A percentile compares a stretch with the other conserved stretches of the same genome.
Conservation (phyloP, 2,113 vertebrate species). For the Lathamus discolor region DNA sequence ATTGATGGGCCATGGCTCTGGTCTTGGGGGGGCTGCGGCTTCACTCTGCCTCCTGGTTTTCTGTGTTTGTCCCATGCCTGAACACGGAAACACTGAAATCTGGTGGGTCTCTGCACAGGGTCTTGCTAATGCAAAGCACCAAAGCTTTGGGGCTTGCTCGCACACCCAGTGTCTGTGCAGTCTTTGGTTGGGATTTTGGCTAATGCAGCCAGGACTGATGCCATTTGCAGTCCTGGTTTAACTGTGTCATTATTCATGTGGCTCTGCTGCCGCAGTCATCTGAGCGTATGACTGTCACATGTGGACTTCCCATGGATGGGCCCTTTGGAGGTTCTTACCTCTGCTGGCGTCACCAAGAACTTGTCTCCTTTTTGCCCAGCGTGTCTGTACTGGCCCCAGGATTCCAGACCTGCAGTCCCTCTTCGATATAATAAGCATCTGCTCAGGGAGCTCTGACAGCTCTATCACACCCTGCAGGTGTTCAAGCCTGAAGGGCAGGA, state of each 20-base stretch:
- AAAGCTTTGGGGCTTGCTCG: not conserved
- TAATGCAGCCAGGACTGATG: not conserved
- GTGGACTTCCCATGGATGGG: fast-evolving
- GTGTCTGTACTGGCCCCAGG: not conserved
- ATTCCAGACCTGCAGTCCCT: not conserved
- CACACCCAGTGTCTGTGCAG: not conserved
- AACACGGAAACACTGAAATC: not conserved
- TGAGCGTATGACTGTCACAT: not conserved
- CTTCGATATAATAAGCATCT: not conserved
- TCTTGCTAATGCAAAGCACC: not conserved
- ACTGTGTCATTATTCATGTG: not conserved
- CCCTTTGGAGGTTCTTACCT: not conserved
- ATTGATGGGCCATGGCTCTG: not conserved
- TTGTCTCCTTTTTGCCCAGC: not conserved
- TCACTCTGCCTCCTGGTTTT: not conserved
- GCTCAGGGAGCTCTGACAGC: not conserved
- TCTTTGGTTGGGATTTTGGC: not conserved
- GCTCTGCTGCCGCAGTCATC: not conserved
- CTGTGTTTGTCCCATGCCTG: not conserved
- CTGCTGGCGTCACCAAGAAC: not conserved
- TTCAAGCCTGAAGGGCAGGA: not conserved
- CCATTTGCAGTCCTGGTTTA: not conserved
- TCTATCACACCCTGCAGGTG: not conserved
- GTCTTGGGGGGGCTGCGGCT: not conserved
- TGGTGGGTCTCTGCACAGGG: not conserved